phyloP scores from a whole-genome alignment of 2,797 vertebrate species.

The Pseudochromis fuscus region DNA sequence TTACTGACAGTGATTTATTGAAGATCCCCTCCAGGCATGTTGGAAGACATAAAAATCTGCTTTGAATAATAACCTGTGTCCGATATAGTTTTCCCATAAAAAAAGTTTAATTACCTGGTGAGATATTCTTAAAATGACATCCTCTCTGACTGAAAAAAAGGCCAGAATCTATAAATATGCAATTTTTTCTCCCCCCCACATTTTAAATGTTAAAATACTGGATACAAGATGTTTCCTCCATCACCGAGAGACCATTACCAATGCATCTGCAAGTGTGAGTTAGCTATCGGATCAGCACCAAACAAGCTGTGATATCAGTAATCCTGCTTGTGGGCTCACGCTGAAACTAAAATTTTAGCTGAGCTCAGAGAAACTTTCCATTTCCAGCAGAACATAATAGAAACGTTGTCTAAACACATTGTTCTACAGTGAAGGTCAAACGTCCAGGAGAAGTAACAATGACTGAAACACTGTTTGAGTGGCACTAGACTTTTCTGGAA shows the following conservation, averaged over 20 bases:
- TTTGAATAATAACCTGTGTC: background rate
- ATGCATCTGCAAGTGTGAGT: background rate
- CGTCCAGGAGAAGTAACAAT: background rate
- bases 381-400: background rate
- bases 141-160: background rate
- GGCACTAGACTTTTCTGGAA: background rate
- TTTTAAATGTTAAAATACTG: background rate
- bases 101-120: constrained; percentile 1
- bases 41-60: background rate
- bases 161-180: background rate
- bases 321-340: background rate
- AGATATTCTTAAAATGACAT: background rate
- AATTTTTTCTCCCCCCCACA: background rate
- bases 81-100: background rate
- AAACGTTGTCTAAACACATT: background rate
- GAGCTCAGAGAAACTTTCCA: background rate
- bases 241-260: background rate
- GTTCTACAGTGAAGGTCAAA: background rate
- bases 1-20: background rate
- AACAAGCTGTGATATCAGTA: background rate
- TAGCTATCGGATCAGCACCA: background rate
- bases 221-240: background rate
- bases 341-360: background rate
- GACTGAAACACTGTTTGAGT: background rate
- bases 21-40: constrained; percentile 7